Base-by-base conservation (phyloP, 2,797 vertebrate species). In the Paguma larvata region DNA sequence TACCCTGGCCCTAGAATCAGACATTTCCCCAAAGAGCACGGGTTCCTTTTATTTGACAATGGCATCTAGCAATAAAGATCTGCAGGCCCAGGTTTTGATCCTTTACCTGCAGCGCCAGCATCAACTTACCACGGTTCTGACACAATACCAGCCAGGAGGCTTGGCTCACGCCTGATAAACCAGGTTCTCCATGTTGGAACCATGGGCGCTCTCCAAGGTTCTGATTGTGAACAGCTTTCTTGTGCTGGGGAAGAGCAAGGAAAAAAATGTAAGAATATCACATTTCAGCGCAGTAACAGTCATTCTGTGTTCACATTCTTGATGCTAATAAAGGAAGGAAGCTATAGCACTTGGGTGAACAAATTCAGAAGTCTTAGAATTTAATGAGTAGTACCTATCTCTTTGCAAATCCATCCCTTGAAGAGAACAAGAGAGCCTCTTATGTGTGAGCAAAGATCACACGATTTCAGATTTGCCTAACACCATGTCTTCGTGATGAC, bases 131-230 rank as follows among this genome's bases (percentile, higher is more conserved):
- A 4, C 41, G 59, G 25, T 44, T 53, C 34, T 62, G 16, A 3
- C 38, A n/a, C 3, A 14, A 2, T 1, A 6, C 23, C 21, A n/a
- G 25, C 38, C 5, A 1, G 2, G 0, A 16, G 18, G 41, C 23
- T 27, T 1, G 1, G 10, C 3, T 6, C 3, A 0, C 0, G 8
- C 21, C 32, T 18, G 23, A 8, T 12, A 15, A 9, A 25, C 21
- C 46, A 0, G 1, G 0, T 6, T 53, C 53, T 56, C 23, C 8
- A 0, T 0, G 1, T 5, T 2, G 30, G 32, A 15, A 27, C 4
- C 15, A 0, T 1, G 0, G 62, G 59, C 2, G 0, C 89, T 97
- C 48, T 97, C 85, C 91, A 23, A 78, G 93, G 96, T 80, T 0
- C 79, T 96, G 63, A 63, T 27, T 3, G 0, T 2, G 51, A 62